phyloP scores from a whole-genome alignment of 2,113 vertebrate species.

The Capra hircus region DNA sequence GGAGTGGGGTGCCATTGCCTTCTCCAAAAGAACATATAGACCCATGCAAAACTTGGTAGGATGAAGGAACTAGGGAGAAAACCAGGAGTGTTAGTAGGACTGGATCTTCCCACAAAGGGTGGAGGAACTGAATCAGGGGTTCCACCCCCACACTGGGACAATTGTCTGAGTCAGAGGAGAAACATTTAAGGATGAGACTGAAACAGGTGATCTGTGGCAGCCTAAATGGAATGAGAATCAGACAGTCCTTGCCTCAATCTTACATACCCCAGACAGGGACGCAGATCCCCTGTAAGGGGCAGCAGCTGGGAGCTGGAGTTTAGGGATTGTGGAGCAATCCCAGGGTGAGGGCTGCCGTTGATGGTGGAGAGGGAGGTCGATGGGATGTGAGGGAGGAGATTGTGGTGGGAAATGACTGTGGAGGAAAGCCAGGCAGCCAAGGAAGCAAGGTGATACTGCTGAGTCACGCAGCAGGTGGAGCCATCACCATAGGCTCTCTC shows the following conservation, averaged over 20 bases:
- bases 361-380: background rate
- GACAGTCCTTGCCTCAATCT: accelerated
- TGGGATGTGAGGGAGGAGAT: background rate
- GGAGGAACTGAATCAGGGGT: background rate
- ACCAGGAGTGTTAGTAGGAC: background rate
- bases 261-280: background rate
- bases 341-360: background rate
- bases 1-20: too few relatives aligned
- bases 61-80: background rate
- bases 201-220: background rate
- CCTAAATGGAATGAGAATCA: background rate
- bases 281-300: background rate
- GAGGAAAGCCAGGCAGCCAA: background rate
- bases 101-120: background rate
- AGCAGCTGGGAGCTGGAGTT: background rate
- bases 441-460: background rate
- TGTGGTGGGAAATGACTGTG: background rate
- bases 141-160: background rate
- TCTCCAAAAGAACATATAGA: too few relatives aligned
- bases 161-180: background rate
- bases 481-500: background rate
- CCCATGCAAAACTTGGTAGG: background rate
- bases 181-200: background rate
- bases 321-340: background rate
- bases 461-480: background rate